A percentile compares a stretch with the other conserved stretches of the same genome.
Evolutionary conservation across 1,140 invertebrate genomes (phyloP).

Genomic region (Charaxes varanes): DNA sequence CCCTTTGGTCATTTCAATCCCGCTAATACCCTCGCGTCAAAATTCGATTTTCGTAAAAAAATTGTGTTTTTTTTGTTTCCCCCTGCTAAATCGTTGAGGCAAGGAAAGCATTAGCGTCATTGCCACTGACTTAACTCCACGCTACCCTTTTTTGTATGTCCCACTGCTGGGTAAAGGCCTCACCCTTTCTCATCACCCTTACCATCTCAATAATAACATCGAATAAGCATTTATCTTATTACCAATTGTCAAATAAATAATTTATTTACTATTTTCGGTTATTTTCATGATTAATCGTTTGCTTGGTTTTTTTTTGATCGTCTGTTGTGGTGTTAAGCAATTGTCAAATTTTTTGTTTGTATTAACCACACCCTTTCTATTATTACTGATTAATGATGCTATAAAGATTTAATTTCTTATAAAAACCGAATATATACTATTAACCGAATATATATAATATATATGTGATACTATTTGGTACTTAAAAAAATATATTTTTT

Average conservation of each 20-base stretch:
- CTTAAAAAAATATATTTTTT: too few relatives aligned
- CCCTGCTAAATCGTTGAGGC: slow-evolving; percentile 34
- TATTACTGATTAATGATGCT: slow-evolving; percentile 17
- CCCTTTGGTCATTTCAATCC: slow-evolving; percentile 56
- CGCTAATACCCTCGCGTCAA: slow-evolving; percentile 47
- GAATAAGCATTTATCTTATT: slow-evolving; percentile 51
- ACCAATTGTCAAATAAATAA: slow-evolving; percentile 40
- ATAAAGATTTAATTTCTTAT: neutral
- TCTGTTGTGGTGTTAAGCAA: slow-evolving; percentile 46
- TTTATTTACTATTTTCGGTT: slow-evolving; percentile 21
- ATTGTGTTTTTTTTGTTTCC: slow-evolving; percentile 31
- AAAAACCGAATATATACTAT: too few relatives aligned
- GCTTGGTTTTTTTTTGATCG: slow-evolving; percentile 27
- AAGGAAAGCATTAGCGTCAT: slow-evolving; percentile 50
- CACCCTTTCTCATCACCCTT: too few relatives aligned
- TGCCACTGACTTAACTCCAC: slow-evolving; percentile 40
- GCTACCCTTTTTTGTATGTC: too few relatives aligned
- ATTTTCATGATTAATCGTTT: slow-evolving; percentile 42
- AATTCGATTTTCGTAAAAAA: slow-evolving; percentile 67
- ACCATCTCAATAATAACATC: slow-evolving; percentile 40
- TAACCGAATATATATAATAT: too few relatives aligned
- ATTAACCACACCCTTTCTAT: slow-evolving; percentile 34
- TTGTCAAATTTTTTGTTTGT: slow-evolving; percentile 13
- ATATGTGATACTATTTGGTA: too few relatives aligned
- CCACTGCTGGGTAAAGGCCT: too few relatives aligned